Conservation (phyloP, 1,140 invertebrate genomes). For the Glossosoma conforme region DNA sequence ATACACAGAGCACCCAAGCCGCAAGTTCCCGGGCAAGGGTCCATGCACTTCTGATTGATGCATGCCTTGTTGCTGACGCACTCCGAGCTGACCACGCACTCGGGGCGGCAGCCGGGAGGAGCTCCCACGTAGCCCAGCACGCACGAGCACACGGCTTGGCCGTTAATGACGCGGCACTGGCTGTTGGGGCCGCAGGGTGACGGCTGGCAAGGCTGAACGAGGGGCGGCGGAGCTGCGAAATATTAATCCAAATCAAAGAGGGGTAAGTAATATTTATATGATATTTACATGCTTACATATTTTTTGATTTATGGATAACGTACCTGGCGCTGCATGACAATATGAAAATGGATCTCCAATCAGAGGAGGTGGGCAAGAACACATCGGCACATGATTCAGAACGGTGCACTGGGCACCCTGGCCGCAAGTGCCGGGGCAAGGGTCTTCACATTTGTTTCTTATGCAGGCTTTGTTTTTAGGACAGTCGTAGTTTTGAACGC, state of each 20-base stretch:
- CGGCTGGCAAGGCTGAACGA: conserved; percentile 51
- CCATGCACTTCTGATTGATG: conserved; percentile 65
- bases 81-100: conserved; percentile 62
- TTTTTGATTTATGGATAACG: conserved; percentile 28
- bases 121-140: conserved; percentile 68
- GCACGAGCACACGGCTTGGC: conserved; percentile 67
- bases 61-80: conserved; percentile 65
- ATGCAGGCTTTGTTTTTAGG: conserved; percentile 55
- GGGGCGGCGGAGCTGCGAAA: too few species aligned
- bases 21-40: conserved; percentile 69
- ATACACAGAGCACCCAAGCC: conserved; percentile 63
- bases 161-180: conserved; percentile 63
- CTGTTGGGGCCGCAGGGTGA: conserved; percentile 60
- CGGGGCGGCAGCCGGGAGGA: conserved; percentile 69
- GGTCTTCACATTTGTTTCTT: conserved; percentile 57
- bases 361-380: conserved; percentile 61
- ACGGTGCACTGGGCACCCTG: conserved; percentile 66
- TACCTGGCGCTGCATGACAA: conserved; percentile 56
- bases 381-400: conserved; percentile 60
- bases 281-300: not conserved
- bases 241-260: too few species aligned
- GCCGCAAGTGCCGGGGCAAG: conserved; percentile 61
- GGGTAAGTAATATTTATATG: not conserved
- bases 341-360: conserved; percentile 69
- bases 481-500: conserved; percentile 58